Evolutionary conservation across 2,797 vertebrate species (phyloP).

Genomic region (Rhinogobio ventralis): DNA sequence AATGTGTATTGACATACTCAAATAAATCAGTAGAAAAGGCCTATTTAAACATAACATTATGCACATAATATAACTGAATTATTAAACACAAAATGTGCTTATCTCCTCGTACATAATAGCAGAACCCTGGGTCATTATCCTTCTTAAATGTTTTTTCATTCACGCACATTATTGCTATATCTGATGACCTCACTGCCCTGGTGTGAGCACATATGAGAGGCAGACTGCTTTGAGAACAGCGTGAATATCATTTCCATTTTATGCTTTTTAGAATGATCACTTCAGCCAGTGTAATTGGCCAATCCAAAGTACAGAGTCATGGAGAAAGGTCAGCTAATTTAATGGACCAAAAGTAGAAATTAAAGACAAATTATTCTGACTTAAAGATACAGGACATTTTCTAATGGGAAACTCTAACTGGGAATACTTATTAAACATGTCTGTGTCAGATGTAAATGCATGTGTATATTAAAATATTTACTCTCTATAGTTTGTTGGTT

Average conservation of each 20-base stretch:
- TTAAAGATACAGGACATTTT: not conserved
- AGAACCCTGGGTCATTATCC: slow-evolving; percentile 25
- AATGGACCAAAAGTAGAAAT: slow-evolving; percentile 43
- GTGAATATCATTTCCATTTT: slow-evolving; percentile 50
- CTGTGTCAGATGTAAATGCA: not conserved
- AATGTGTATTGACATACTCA: not conserved
- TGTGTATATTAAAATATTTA: not conserved
- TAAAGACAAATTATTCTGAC: slow-evolving; percentile 15
- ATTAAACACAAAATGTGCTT: not conserved
- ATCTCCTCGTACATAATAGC: slow-evolving; percentile 6
- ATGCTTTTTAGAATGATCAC: slow-evolving; percentile 48
- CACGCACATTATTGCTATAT: slow-evolving; percentile 67
- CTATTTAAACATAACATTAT: not conserved
- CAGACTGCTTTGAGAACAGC: slow-evolving; percentile 43
- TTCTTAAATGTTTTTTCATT: slow-evolving; percentile 48
- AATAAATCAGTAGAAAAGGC: not conserved
- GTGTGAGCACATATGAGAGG: slow-evolving; percentile 53
- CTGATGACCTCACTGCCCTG: slow-evolving; percentile 70
- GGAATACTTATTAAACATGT: not conserved
- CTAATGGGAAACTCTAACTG: not conserved
- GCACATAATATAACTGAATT: not conserved
- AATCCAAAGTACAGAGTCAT: slow-evolving; percentile 17
- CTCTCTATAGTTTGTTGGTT: not conserved
- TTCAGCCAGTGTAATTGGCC: slow-evolving; percentile 47
- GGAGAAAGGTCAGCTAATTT: slow-evolving; percentile 45